A percentile compares a stretch with the other conserved stretches of the same genome.
These are phyloP conservation scores for Trogon melanurus DNA, from an alignment of 2,113 vertebrate species.

Conservation along the genomic window DNA sequence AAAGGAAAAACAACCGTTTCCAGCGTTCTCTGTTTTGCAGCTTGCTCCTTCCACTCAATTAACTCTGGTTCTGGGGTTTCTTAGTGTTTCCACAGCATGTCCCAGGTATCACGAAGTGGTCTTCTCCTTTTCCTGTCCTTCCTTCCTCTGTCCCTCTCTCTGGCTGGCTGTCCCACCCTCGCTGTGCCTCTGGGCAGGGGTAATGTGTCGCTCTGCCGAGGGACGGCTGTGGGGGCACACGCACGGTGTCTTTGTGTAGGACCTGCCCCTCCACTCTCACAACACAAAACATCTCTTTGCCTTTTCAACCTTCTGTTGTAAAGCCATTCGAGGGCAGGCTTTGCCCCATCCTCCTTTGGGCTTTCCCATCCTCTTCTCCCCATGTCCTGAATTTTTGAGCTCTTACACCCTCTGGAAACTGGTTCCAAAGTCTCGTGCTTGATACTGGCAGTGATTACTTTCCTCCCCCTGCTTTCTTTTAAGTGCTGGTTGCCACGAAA, in stretches of 20 bases:
- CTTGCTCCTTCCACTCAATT: too few relatives aligned
- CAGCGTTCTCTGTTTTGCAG: not conserved
- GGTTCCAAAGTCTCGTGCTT: not conserved
- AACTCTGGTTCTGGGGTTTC: not conserved
- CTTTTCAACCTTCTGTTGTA: not conserved
- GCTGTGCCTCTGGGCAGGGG: not conserved
- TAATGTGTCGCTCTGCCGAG: not conserved
- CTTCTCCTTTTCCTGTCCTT: not conserved
- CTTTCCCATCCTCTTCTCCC: not conserved
- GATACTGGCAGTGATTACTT: not conserved
- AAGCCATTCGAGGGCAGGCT: not conserved
- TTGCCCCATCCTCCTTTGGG: not conserved
- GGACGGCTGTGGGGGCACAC: fast-evolving
- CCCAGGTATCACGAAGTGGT: not conserved
- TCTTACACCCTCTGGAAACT: not conserved
- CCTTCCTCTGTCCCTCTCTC: not conserved
- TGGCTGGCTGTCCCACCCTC: not conserved
- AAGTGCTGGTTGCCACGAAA: not conserved
- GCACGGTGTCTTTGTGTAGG: fast-evolving
- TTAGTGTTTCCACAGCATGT: not conserved
- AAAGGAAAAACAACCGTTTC: not conserved
- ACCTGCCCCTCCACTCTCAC: not conserved
- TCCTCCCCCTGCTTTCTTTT: not conserved
- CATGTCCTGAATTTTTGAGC: not conserved
- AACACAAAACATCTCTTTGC: not conserved